Percentiles rank a stretch among this genome's conserved stretches.
Evolutionary conservation across 1,140 invertebrate species (phyloP).

Genomic region (Hormaphis cornu): DNA sequence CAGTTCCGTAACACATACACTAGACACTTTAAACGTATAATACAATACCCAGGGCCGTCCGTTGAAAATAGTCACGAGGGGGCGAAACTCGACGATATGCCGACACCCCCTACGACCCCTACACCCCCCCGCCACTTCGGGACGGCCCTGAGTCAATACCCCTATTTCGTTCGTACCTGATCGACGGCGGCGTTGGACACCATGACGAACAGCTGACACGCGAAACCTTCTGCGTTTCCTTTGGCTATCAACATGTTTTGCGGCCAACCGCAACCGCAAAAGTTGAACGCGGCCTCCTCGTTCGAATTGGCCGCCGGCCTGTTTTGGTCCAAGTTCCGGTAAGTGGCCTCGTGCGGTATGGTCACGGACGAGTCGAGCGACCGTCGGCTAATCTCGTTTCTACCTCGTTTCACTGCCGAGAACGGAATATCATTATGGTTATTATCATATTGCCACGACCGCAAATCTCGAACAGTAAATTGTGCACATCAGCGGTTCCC

Average conservation of each 20-base stretch:
- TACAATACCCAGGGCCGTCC: too few relatives aligned
- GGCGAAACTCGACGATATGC: too few relatives aligned
- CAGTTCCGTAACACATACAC: too few relatives aligned
- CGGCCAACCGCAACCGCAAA: slow-evolving; percentile 81
- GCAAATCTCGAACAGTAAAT: too few relatives aligned
- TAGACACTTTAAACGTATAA: too few relatives aligned
- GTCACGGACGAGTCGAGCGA: slow-evolving; percentile 54
- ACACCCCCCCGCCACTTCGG: too few relatives aligned
- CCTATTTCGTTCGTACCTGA: slow-evolving; percentile 37
- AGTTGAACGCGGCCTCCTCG: slow-evolving; percentile 47
- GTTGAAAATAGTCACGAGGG: too few relatives aligned
- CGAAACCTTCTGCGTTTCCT: slow-evolving; percentile 56
- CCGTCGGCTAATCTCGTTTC: slow-evolving; percentile 48
- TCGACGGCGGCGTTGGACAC: slow-evolving; percentile 64
- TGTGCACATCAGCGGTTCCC: too few relatives aligned
- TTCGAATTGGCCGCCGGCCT: slow-evolving; percentile 40
- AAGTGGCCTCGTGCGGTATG: slow-evolving; percentile 55
- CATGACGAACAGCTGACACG: slow-evolving; percentile 68
- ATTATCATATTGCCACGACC: too few relatives aligned
- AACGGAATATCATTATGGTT: slow-evolving; percentile 34
- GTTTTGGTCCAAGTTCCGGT: slow-evolving; percentile 47
- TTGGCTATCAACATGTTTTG: slow-evolving; percentile 72
- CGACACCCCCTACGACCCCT: too few relatives aligned
- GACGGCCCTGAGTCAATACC: too few relatives aligned
- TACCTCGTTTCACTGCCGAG: slow-evolving; percentile 50